Base-by-base conservation (phyloP, 2,797 vertebrate genomes). In the Molossus molossus region DNA sequence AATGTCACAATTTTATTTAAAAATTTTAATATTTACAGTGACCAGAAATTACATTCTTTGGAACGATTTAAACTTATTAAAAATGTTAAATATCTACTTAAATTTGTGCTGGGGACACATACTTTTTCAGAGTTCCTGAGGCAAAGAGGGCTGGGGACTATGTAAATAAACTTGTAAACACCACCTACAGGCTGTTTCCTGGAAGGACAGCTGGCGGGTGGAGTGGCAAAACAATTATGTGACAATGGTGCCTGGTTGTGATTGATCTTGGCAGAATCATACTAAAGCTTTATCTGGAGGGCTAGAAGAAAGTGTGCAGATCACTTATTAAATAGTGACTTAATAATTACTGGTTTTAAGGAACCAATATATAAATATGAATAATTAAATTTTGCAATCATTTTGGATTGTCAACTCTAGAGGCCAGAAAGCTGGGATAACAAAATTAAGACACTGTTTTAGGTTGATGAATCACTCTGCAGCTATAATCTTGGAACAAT, bases 21-120 rank as follows among this genome's bases (percentile, higher is more conserved):
- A 79, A 86, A 87, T 79, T 64, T 87, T 14, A 73, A 1, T 83
- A 86, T 94, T 88, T 93, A 88, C 33, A 65, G 76, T 94, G 0
- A 40, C 1, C 77, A 76, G 53, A 96, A 94, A 21, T 77, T 15
- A 76, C 9, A 60, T n/a, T 11, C n/a, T 77, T 75, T 75, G 21
- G 15, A 67, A 94, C 12, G 58, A 84, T 40, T 75, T 91, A 57
- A 76, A 64, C 11, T 85, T 87, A 87, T 60, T 60, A 45, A 62
- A 92, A 55, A 76, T 58, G 64, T 84, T 65, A 77, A 75, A 15
- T 76, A 50, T 60, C 57, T 76, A 37, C 45, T 92, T 92, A 75
- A 50, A 70, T 65, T 40, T 82, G 40, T 94, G 62, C 40, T 57
- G 5, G 27, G 53, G 37, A 8, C 45, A 76, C n/a, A 70, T 4